Evolutionary conservation across 1,140 invertebrate species (phyloP).

Genomic region (Anthonomus grandis): DNA sequence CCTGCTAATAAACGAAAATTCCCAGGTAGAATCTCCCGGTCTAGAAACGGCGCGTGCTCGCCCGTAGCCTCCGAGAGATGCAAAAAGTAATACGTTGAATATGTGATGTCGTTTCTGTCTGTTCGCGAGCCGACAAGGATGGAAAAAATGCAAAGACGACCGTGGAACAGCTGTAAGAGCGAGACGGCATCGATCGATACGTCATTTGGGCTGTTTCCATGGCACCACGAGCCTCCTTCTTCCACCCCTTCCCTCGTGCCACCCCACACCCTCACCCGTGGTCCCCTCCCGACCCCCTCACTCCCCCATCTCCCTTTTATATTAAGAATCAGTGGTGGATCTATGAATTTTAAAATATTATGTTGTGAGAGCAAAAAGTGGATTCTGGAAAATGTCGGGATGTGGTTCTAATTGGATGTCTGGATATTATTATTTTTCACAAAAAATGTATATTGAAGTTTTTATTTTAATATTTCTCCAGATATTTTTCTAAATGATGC

Average conservation of each 20-base stretch:
- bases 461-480: too few species aligned
- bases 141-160: slow-evolving; percentile 25
- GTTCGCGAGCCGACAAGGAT: slow-evolving; percentile 25
- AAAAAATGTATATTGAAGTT: too few species aligned
- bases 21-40: background rate
- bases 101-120: slow-evolving; percentile 45
- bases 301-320: slow-evolving; percentile 38
- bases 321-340: slow-evolving; percentile 41
- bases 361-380: slow-evolving; percentile 9
- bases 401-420: slow-evolving; percentile 11
- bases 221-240: slow-evolving; percentile 46
- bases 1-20: background rate
- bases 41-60: slow-evolving; percentile 15
- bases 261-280: too few species aligned
- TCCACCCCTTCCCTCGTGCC: slow-evolving; percentile 28
- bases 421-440: too few species aligned
- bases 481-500: too few species aligned
- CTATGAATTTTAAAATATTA: slow-evolving; percentile 27
- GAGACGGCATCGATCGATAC: slow-evolving; percentile 42
- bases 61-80: slow-evolving; percentile 27
- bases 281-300: slow-evolving; percentile 21
- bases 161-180: slow-evolving; percentile 27
- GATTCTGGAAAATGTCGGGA: slow-evolving; percentile 7
- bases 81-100: slow-evolving; percentile 51
- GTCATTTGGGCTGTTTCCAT: slow-evolving; percentile 47